phyloP scores from a whole-genome alignment of 1,140 invertebrate genomes.

The Heliothis subflexa region DNA sequence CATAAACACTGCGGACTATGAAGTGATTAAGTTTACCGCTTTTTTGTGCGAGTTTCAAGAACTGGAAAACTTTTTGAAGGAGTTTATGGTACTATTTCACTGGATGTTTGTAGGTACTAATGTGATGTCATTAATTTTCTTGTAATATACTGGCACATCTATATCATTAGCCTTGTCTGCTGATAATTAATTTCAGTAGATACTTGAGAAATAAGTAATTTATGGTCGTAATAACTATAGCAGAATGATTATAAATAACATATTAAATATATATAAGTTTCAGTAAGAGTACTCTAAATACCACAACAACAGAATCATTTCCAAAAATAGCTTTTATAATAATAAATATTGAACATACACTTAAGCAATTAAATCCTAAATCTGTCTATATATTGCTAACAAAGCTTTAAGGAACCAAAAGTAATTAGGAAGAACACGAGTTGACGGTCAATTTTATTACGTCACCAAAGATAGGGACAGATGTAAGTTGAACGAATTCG shows the following conservation, averaged over 20 bases:
- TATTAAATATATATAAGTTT: no score
- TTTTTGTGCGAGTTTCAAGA: constrained; percentile 50
- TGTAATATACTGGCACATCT: not conserved
- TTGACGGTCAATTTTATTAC: constrained; percentile 33
- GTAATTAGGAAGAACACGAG: constrained; percentile 35
- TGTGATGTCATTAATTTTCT: constrained; percentile 18
- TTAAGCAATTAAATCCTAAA: not conserved
- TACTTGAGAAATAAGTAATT: not conserved
- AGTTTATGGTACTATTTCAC: constrained; percentile 41
- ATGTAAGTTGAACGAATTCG: constrained; percentile 30
- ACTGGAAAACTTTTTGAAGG: constrained; percentile 52
- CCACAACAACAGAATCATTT: no score
- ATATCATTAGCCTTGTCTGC: not conserved
- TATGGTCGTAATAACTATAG: no score
- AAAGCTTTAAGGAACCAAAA: not conserved
- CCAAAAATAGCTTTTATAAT: not conserved
- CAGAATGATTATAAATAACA: no score
- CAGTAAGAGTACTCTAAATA: no score
- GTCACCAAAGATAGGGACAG: constrained; percentile 37
- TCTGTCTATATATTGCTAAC: not conserved
- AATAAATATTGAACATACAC: not conserved
- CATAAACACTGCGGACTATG: constrained; percentile 47
- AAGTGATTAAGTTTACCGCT: constrained; percentile 60
- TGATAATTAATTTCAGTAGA: not conserved
- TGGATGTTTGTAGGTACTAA: constrained; percentile 38